Conservation (phyloP, 2,797 vertebrate species). For the Sebastes baramenuke region DNA sequence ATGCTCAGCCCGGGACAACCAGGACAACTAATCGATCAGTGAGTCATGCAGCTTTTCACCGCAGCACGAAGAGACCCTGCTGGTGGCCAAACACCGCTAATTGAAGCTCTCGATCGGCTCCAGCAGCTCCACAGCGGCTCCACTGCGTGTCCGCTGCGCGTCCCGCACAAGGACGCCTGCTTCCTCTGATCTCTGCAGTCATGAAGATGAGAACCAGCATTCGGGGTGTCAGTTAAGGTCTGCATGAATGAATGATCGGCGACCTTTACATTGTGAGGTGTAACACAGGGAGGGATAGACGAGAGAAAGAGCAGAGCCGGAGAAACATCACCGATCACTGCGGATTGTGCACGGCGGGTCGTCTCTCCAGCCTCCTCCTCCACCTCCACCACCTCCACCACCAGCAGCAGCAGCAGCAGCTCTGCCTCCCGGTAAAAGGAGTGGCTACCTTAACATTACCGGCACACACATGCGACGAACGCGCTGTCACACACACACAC, state of each 20-base stretch:
- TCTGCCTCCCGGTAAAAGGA: conserved; percentile 68
- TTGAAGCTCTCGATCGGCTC: conserved; percentile 28
- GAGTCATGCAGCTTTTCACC: conserved; percentile 59
- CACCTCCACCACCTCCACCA: too few relatives aligned
- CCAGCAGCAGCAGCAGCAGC: neutral
- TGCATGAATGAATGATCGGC: neutral
- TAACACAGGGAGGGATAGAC: conserved; percentile 11
- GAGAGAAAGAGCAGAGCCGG: neutral
- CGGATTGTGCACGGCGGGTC: conserved; percentile 65
- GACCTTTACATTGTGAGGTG: conserved; percentile 11
- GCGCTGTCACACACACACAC: conserved; percentile 7
- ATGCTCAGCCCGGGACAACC: conserved; percentile 40
- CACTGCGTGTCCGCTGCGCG: neutral
- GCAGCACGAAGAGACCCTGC: conserved; percentile 48
- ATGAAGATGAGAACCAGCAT: neutral
- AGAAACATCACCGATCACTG: conserved; percentile 64
- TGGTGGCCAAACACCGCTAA: conserved; percentile 22
- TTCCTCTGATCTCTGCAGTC: neutral
- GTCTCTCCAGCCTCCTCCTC: conserved; percentile 5
- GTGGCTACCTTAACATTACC: conserved; percentile 62
- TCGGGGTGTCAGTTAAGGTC: neutral
- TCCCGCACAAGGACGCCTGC: neutral
- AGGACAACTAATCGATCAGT: conserved; percentile 66
- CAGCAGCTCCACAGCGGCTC: neutral
- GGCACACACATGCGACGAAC: conserved; percentile 24